Evolutionary conservation across 2,113 vertebrate genomes (phyloP).

Genomic region (Salvelinus alpinus): DNA sequence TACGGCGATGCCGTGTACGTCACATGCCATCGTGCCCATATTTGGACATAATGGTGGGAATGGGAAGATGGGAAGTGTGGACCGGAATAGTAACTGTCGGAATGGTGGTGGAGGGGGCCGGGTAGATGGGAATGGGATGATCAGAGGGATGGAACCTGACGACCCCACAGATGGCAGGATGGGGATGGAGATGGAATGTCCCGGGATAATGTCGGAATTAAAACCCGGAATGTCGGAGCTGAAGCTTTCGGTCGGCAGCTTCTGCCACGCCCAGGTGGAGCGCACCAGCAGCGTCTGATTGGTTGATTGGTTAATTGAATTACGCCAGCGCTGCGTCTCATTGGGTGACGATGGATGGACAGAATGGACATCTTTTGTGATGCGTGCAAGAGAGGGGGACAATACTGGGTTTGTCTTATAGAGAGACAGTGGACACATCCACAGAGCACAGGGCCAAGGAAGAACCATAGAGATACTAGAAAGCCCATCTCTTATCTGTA

Average conservation of each 20-base stretch:
- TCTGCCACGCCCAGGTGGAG: conserved; percentile 76
- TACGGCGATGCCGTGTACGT: conserved; percentile 72
- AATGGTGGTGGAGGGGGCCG: conserved; percentile 56
- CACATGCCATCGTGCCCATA: conserved; percentile 78
- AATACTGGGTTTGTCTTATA: neutral
- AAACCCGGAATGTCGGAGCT: conserved; percentile 65
- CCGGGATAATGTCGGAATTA: neutral
- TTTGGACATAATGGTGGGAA: conserved; percentile 59
- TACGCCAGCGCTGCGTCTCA: neutral
- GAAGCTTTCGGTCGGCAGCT: conserved; percentile 84
- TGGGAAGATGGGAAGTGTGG: conserved; percentile 71
- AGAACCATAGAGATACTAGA: no score
- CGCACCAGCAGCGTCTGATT: conserved; percentile 90
- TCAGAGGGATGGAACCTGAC: conserved; percentile 51
- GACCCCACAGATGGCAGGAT: conserved; percentile 61
- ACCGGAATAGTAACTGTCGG: conserved; percentile 82
- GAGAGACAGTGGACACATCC: neutral
- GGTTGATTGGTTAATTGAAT: neutral
- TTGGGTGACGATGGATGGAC: conserved; percentile 3
- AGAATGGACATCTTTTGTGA: neutral
- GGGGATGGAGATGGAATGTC: conserved; percentile 24
- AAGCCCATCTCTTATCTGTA: no score
- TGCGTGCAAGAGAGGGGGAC: neutral
- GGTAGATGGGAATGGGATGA: conserved; percentile 13
- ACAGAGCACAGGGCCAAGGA: no score